These are phyloP conservation scores for Clepsis dumicolana DNA, from an alignment of 2,888 invertebrate genomes.

Conservation along the genomic window DNA sequence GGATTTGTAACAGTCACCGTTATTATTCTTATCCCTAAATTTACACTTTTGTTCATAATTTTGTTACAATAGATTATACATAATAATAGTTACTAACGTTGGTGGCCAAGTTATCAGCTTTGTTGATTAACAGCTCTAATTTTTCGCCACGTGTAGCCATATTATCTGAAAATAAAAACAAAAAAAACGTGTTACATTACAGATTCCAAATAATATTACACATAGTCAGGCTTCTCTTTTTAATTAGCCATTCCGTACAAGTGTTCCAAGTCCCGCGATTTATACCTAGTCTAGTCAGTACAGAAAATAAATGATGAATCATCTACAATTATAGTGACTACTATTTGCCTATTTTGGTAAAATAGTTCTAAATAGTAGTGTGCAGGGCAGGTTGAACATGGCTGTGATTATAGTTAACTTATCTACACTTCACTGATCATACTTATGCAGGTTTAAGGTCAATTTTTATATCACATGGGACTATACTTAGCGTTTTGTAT, in stretches of 20 bases:
- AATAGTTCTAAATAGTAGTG: too few relatives aligned
- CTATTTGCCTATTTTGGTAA: too few relatives aligned
- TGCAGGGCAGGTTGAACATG: too few relatives aligned
- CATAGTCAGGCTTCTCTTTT: too few relatives aligned
- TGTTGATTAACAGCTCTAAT: conserved; percentile 95
- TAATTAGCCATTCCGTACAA: too few relatives aligned
- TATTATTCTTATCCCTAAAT: too few relatives aligned
- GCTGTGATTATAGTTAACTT: neutral
- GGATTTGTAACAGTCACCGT: neutral
- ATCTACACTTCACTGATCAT: neutral
- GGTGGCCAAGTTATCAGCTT: conserved; percentile 95
- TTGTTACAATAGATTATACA: neutral
- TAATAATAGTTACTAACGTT: conserved; percentile 88
- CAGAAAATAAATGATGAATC: too few relatives aligned
- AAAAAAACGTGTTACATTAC: conserved; percentile 4
- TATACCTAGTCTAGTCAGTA: too few relatives aligned
- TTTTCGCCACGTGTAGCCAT: conserved; percentile 96
- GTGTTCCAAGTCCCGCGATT: too few relatives aligned
- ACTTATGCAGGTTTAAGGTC: neutral
- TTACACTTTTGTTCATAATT: neutral
- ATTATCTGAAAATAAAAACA: conserved; percentile 88
- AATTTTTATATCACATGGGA: neutral
- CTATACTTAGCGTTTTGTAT: neutral
- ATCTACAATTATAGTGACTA: too few relatives aligned
- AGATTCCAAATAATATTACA: too few relatives aligned